Evolutionary conservation across 2,113 vertebrate species (phyloP), one percentile per base, ranked within the genome.

Genomic region (Bujurquina vittata): DNA sequence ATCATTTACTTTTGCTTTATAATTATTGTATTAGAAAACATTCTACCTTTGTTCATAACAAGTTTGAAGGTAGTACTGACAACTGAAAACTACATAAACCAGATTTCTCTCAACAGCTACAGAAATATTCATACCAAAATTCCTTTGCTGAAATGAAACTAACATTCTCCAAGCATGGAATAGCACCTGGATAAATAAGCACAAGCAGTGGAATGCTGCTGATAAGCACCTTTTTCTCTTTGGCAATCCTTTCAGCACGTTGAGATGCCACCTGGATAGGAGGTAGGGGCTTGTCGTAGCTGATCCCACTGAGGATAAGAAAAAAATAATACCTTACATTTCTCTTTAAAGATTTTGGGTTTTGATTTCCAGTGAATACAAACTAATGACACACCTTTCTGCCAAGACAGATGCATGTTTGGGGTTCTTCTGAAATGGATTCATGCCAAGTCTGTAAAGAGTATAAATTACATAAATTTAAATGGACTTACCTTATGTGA

Each of bases 401-500:
- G 97, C 93, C 67, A 98, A 94, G 73, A 98, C 97, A 0, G 97
- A 97, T 0, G 97, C 97, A 59, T 98, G 97, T 86, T 98, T 98
- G 58, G 97, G 97, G 89, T 98, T 98, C 95, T 98, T 98, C 96
- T 98, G 97, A 93, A 98, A 98, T 15, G 97, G 96, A 93, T 98
- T 98, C 97, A 98, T 97, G 73, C 97, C 97, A 31, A 98, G 94
- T 46, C 97, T 98, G 92, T 80, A 90, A 92, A 56, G 4, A 87
- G 15, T 5, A 74, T 2, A 46, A 72, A 74, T 84, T 1, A 83
- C 9, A 62, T 56, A 63, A 17, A 56, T 37, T 43, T 46, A 57
- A 10, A 62, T 7, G 12, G 29, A 43, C 9, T 23, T 60, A 59
- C 23, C 23, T 57, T 22, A 59, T 49, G 5, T 54, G 9, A 52